These are phyloP conservation scores for Urocynchramus pylzowi DNA, from an alignment of 2,113 vertebrate species.

Conservation along the genomic window DNA sequence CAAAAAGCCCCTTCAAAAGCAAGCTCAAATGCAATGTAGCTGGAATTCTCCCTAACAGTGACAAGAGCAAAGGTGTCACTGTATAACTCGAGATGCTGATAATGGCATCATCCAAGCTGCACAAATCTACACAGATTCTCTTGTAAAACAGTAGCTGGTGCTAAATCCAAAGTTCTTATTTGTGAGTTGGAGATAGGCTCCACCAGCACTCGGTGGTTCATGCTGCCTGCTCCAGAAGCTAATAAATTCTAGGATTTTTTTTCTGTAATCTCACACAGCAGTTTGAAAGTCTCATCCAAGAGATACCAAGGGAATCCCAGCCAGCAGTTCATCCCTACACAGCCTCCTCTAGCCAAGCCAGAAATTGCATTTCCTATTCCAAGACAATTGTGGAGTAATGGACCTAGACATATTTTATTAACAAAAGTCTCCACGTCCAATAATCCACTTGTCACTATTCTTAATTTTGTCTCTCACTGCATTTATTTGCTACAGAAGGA, in stretches of 20 bases:
- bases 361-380: background rate
- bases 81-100: background rate
- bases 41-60: background rate
- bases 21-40: background rate
- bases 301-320: background rate
- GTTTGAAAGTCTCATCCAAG: background rate
- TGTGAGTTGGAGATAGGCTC: background rate
- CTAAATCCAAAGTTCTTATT: background rate
- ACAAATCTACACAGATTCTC: background rate
- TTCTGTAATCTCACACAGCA: background rate
- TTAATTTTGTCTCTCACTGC: slow-evolving; percentile 8
- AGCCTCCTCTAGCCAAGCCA: background rate
- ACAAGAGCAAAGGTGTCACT: background rate
- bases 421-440: background rate
- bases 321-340: background rate
- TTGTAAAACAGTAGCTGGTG: background rate
- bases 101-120: background rate
- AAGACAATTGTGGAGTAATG: background rate
- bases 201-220: background rate
- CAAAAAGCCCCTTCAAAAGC: background rate
- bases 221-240: background rate
- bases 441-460: background rate
- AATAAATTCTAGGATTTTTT: too few species aligned
- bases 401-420: background rate
- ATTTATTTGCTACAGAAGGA: slow-evolving; percentile 31